Base-by-base conservation (phyloP, 2,113 vertebrate species). In the Stigmatopora nigra region DNA sequence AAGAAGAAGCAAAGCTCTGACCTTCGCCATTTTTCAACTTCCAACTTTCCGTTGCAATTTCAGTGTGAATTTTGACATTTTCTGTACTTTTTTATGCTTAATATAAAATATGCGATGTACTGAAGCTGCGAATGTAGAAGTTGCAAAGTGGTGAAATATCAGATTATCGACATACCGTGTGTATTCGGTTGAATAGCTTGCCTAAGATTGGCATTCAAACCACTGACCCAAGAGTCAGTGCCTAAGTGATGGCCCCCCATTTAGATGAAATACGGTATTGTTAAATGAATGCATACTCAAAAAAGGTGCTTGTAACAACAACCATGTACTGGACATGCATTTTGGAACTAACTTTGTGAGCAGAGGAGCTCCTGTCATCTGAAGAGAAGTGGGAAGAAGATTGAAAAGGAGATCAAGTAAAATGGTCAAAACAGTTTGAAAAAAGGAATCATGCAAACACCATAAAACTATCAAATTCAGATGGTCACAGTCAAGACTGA, bases 261-360 rank as follows among this genome's bases (percentile, higher is more conserved):
- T 12, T 44, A 19, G 59, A 11, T 10, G 59, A 61, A 61, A 61
- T 61, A 13, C 9, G 3, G 17, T 61, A 5, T n/a, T 35, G 38
- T 17, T 44, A 9, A 61, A 45, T 44, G 6, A 47, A 46, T 25
- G 25, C 44, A 46, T 31, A 36, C 15, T 9, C 19, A 22, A 4
- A 51, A 51, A 5, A 19, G 22, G 11, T 2, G 49, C 20, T 52
- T 52, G 16, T 52, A n/a, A 52, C 19, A n/a, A 11, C 25, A 66
- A 48, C 35, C 63, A 68, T 41, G 61, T 67, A 15, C 2, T 65
- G 64, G 52, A 20, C 75, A 78, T 81, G 82, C 74, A 72, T 41
- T 56, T 10, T 75, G 62, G 71, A 70, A 88, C 82, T 87, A 71
- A 87, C 85, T 86, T 86, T 86, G 78, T 74, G 71, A 86, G 63